Conservation (phyloP, 2,888 invertebrate genomes). For the Lithophane leautieri region DNA sequence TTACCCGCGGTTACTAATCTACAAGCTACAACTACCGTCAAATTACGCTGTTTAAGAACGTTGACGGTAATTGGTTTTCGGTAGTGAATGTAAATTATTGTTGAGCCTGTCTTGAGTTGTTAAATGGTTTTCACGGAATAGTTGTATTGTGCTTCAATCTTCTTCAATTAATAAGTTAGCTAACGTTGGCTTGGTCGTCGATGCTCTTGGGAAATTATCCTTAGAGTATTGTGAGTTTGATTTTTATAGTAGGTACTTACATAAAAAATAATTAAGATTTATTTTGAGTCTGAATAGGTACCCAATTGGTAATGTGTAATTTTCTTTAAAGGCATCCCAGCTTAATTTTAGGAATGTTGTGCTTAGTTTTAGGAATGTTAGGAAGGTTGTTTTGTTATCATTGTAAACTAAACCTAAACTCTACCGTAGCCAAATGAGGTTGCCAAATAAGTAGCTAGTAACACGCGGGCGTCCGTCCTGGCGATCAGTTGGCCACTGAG, state of each 20-base stretch:
- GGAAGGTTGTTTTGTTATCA: too few species aligned
- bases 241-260: background rate
- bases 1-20: conserved; percentile 56
- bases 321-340: background rate
- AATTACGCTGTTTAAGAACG: conserved; percentile 42
- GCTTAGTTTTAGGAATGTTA: too few species aligned
- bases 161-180: conserved; percentile 5
- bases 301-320: background rate
- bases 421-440: too few species aligned
- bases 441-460: too few species aligned
- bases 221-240: background rate
- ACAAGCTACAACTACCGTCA: conserved; percentile 28
- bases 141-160: conserved; percentile 22
- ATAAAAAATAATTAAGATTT: background rate
- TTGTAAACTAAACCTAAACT: too few species aligned
- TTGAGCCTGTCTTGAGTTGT: conserved; percentile 19
- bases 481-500: too few species aligned
- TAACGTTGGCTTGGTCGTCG: background rate
- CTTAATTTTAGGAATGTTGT: too few species aligned
- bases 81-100: conserved; percentile 42
- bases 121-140: conserved; percentile 27
- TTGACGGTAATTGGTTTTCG: conserved; percentile 43
- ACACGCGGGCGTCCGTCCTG: too few species aligned
- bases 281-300: background rate
- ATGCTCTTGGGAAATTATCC: background rate